These are phyloP conservation scores for Aleiodes testaceus DNA, from an alignment of 2,888 invertebrate species.

Conservation along the genomic window DNA sequence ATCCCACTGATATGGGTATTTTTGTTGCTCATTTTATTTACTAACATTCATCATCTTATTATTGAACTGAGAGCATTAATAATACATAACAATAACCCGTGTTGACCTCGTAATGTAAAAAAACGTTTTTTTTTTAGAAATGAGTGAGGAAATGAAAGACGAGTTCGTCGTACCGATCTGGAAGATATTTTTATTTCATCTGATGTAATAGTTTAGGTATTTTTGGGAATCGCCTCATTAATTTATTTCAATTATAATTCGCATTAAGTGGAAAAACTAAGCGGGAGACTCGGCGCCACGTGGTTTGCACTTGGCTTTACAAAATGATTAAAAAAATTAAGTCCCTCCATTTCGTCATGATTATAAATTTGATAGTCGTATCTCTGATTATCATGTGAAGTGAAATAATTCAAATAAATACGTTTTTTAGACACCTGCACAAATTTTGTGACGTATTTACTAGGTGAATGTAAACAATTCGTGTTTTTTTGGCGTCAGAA, in stretches of 20 bases:
- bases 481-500: not conserved
- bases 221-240: too few relatives aligned
- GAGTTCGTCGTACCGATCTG: too few relatives aligned
- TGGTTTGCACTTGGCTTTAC: too few relatives aligned
- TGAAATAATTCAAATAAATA: not conserved
- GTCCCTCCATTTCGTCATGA: too few relatives aligned
- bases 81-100: conserved; percentile 3
- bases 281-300: too few relatives aligned
- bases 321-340: too few relatives aligned
- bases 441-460: conserved; percentile 6
- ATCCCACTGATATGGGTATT: conserved; percentile 3
- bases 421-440: conserved; percentile 1
- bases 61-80: not conserved
- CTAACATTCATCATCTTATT: not conserved
- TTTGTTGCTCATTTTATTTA: conserved; percentile 6
- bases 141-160: not conserved
- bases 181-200: conserved; percentile 31
- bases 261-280: not conserved
- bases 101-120: not conserved
- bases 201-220: conserved; percentile 17
- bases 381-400: not conserved
- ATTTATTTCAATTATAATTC: not conserved
- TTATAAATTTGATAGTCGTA: too few relatives aligned
- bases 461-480: conserved; percentile 8
- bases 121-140: not conserved